A percentile compares a stretch with the other conserved stretches of the same genome.
These are phyloP conservation scores for Noctilio leporinus DNA, from an alignment of 2,113 vertebrate genomes.

Conservation along the genomic window DNA sequence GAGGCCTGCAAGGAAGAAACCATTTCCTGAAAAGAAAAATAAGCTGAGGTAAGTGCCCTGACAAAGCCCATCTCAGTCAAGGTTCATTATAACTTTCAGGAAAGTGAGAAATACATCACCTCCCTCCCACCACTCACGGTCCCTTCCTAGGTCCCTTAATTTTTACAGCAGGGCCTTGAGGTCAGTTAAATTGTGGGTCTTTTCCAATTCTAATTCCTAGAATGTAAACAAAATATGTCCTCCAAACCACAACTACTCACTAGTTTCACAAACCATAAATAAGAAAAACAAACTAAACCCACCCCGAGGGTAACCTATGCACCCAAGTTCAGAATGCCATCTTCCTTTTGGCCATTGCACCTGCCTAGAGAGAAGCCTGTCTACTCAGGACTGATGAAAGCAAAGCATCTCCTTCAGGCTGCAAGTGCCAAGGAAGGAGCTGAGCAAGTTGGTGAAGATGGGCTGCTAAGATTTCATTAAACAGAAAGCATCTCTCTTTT, in stretches of 20 bases:
- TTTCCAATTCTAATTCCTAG: neutral
- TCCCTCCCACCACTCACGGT: neutral
- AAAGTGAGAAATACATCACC: neutral
- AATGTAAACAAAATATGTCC: conserved; percentile 24
- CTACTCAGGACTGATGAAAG: neutral
- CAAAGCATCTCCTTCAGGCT: neutral
- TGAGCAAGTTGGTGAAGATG: neutral
- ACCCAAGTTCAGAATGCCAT: neutral
- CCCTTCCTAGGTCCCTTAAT: neutral
- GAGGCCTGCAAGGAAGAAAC: neutral
- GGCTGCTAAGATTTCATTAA: conserved; percentile 23
- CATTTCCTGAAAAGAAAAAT: neutral
- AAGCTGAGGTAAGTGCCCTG: neutral
- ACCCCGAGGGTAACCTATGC: neutral
- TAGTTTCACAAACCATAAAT: neutral
- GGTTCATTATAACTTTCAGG: neutral
- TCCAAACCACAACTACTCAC: neutral
- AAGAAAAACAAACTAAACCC: neutral
- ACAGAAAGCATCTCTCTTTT: neutral
- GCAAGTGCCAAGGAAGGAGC: neutral
- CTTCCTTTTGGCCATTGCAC: neutral
- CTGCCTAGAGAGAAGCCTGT: neutral
- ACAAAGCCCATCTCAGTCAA: neutral
- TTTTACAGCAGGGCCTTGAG: neutral
- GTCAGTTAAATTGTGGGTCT: neutral